A percentile compares a stretch with the other conserved stretches of the same genome.
These are phyloP conservation scores for Cosmopolites sordidus DNA, from an alignment of 2,888 invertebrate species.

Conservation along the genomic window DNA sequence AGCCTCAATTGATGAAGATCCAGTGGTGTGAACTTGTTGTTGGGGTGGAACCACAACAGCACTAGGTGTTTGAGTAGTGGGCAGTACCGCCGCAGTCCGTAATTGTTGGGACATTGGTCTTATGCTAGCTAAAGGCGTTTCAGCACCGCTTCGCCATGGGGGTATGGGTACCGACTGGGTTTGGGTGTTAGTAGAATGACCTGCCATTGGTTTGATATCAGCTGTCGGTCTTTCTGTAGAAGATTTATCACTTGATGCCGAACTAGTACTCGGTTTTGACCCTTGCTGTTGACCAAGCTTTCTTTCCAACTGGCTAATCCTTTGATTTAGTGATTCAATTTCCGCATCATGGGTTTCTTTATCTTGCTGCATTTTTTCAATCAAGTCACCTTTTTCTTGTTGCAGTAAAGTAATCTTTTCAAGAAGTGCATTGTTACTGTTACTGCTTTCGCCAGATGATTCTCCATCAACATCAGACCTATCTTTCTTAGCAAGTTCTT, in stretches of 20 bases:
- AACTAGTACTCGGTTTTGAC: constrained; percentile 65
- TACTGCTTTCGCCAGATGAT: constrained; percentile 13
- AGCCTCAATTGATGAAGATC: constrained; percentile 49
- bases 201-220: constrained; percentile 92
- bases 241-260: constrained; percentile 57
- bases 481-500: constrained; percentile 45
- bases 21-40: constrained; percentile 58
- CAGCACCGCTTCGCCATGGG: constrained; percentile 66
- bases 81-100: constrained; percentile 64
- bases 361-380: constrained; percentile 57
- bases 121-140: constrained; percentile 88
- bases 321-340: constrained; percentile 69
- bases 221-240: constrained; percentile 71
- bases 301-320: constrained; percentile 45
- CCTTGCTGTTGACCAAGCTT: constrained; percentile 61
- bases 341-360: constrained; percentile 65
- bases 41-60: constrained; percentile 58
- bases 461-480: constrained; percentile 13
- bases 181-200: constrained; percentile 51
- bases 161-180: constrained; percentile 56
- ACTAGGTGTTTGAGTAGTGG: constrained; percentile 62
- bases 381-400: constrained; percentile 60
- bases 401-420: constrained; percentile 62
- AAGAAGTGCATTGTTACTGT: constrained; percentile 43
- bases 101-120: constrained; percentile 79